A percentile compares a stretch with the other conserved stretches of the same genome.
These are phyloP conservation scores for Myopa tessellatipennis DNA, from an alignment of 2,888 invertebrate genomes.

Conservation along the genomic window DNA sequence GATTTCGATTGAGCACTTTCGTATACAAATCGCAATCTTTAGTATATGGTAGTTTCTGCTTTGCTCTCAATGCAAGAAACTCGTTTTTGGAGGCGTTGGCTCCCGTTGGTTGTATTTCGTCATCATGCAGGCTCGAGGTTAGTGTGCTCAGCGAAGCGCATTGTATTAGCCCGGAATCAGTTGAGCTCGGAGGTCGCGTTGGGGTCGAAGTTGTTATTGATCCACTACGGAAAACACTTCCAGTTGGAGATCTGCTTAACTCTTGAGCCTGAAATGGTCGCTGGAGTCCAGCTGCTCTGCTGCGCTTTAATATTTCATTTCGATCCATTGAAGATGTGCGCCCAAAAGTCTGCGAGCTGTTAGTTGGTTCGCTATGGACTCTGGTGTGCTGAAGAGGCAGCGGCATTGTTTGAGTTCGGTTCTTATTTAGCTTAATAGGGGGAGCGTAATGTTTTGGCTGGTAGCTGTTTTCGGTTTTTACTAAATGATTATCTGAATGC, in stretches of 20 bases:
- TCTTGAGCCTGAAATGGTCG: constrained; percentile 43
- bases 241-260: constrained; percentile 31
- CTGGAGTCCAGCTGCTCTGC: constrained; percentile 41
- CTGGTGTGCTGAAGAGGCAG: constrained; percentile 39
- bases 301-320: constrained; percentile 57
- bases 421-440: background rate
- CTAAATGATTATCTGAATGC: constrained; percentile 46
- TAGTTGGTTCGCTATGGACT: constrained; percentile 48
- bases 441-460: background rate
- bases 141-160: constrained; percentile 10
- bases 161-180: background rate
- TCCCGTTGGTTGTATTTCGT: constrained; percentile 35
- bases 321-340: constrained; percentile 63
- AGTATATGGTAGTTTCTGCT: constrained; percentile 65
- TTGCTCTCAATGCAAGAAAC: constrained; percentile 64
- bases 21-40: constrained; percentile 64
- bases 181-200: constrained; percentile 44
- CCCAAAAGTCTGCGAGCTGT: constrained; percentile 51
- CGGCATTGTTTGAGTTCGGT: too few relatives aligned
- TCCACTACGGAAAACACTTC: constrained; percentile 45
- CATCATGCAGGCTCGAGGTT: constrained; percentile 49
- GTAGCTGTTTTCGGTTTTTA: constrained; percentile 49
- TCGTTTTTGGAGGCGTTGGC: constrained; percentile 47
- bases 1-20: constrained; percentile 60
- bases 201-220: constrained; percentile 58